Conservation (phyloP, 2,113 vertebrate species). For the Saccopteryx bilineata region DNA sequence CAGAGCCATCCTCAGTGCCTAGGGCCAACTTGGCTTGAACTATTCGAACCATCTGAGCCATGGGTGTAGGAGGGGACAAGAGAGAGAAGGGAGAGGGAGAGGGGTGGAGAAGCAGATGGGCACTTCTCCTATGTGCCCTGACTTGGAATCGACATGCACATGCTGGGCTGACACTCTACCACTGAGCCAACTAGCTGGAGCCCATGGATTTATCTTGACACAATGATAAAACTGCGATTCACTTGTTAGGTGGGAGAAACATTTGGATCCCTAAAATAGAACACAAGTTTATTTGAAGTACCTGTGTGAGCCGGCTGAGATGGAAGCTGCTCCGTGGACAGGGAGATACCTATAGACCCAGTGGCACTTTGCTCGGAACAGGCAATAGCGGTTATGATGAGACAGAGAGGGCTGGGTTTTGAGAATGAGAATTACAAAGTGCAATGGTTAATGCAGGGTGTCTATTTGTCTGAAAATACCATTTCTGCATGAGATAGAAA, state of each 20-base stretch:
- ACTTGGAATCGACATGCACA: too few relatives aligned
- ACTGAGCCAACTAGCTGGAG: too few relatives aligned
- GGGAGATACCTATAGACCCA: background rate
- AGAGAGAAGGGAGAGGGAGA: too few relatives aligned
- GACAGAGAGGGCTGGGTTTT: background rate
- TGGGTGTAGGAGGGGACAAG: too few relatives aligned
- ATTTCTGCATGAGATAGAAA: background rate
- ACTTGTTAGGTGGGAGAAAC: background rate
- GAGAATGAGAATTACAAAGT: background rate
- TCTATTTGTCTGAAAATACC: constrained; percentile 31
- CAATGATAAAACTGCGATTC: background rate
- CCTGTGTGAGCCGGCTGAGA: background rate
- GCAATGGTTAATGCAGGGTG: background rate
- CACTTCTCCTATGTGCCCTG: too few relatives aligned
- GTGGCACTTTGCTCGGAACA: background rate
- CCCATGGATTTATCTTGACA: background rate
- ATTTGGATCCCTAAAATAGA: background rate
- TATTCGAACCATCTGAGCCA: too few relatives aligned
- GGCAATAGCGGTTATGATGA: background rate
- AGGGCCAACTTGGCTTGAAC: too few relatives aligned
- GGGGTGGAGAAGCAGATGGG: too few relatives aligned
- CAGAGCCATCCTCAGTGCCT: too few relatives aligned
- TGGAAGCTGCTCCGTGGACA: background rate
- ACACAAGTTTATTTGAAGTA: background rate
- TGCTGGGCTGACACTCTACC: too few relatives aligned